Evolutionary conservation across 2,888 invertebrate species (phyloP).

Genomic region (Nyleta sp.): DNA sequence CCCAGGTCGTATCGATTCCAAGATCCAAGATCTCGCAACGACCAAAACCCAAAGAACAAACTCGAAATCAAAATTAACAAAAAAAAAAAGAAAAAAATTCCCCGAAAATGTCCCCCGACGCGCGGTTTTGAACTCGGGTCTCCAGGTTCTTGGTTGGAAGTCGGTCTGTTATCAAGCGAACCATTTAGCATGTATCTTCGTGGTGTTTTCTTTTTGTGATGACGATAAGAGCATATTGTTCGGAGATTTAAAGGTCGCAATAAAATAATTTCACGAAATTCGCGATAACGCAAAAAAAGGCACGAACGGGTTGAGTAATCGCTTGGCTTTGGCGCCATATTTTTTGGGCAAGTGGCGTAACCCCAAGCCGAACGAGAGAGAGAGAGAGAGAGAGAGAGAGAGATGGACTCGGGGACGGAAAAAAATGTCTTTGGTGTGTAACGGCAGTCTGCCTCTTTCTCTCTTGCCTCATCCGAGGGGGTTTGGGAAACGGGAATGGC

Average conservation of each 20-base stretch:
- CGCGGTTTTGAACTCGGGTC: too few relatives aligned
- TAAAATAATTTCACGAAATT: conserved; percentile 62
- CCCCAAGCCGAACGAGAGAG: conserved; percentile 46
- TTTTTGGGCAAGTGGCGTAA: conserved; percentile 59
- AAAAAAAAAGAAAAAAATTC: too few relatives aligned
- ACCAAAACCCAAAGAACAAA: too few relatives aligned
- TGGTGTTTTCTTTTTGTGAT: too few relatives aligned
- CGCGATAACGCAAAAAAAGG: conserved; percentile 59
- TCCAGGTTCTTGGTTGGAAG: too few relatives aligned
- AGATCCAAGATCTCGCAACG: too few relatives aligned
- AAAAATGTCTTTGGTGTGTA: conserved; percentile 76
- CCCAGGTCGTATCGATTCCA: too few relatives aligned
- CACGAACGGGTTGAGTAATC: conserved; percentile 59
- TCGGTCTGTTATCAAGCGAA: too few relatives aligned
- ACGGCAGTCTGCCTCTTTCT: conserved; percentile 68
- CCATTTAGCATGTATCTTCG: too few relatives aligned
- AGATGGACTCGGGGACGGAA: conserved; percentile 62
- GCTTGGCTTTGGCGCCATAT: conserved; percentile 68
- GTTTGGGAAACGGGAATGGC: conserved; percentile 58
- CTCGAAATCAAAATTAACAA: too few relatives aligned
- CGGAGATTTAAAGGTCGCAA: conserved; percentile 56
- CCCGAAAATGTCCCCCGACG: too few relatives aligned
- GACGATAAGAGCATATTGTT: conserved; percentile 57
- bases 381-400: too few relatives aligned
- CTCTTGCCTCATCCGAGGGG: conserved; percentile 66